phyloP scores from a whole-genome alignment of 92 coral and sea anemone species.

The Paragorgia papillata region DNA sequence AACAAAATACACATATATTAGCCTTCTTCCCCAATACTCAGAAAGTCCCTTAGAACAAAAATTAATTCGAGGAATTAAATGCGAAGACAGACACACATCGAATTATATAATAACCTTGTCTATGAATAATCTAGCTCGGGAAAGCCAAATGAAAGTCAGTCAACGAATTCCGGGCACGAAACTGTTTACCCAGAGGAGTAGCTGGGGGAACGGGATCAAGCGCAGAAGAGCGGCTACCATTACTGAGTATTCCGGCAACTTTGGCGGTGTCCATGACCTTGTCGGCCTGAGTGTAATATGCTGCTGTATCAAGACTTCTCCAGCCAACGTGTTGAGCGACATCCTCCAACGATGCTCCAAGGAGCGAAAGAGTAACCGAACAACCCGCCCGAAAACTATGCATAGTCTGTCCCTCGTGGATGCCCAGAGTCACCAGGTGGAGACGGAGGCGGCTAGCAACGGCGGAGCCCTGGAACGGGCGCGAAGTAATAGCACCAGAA shows the following conservation, averaged over 20 bases:
- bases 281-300: background rate
- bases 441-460: constrained; percentile 31
- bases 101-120: no score
- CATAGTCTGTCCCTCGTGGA: no score
- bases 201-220: background rate
- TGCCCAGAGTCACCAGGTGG: constrained; percentile 1
- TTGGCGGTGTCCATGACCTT: constrained; percentile 17
- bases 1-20: no score
- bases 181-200: constrained; percentile 9
- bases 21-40: no score
- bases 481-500: constrained; percentile 22
- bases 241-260: background rate
- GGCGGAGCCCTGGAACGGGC: constrained; percentile 40
- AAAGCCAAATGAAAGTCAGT: no score
- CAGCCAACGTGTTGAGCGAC: constrained; percentile 53
- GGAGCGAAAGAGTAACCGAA: constrained; percentile 52
- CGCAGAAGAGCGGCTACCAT: background rate
- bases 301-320: constrained; percentile 36
- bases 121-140: no score
- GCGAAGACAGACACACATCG: no score
- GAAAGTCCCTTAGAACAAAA: no score
- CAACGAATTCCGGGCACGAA: no score
- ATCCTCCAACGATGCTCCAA: constrained; percentile 47
- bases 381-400: constrained; percentile 52
- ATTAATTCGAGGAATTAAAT: no score